A percentile compares a stretch with the other conserved stretches of the same genome.
These are phyloP conservation scores for Oscheius sp. DNA, from an alignment of 1,140 invertebrate genomes.

Conservation along the genomic window DNA sequence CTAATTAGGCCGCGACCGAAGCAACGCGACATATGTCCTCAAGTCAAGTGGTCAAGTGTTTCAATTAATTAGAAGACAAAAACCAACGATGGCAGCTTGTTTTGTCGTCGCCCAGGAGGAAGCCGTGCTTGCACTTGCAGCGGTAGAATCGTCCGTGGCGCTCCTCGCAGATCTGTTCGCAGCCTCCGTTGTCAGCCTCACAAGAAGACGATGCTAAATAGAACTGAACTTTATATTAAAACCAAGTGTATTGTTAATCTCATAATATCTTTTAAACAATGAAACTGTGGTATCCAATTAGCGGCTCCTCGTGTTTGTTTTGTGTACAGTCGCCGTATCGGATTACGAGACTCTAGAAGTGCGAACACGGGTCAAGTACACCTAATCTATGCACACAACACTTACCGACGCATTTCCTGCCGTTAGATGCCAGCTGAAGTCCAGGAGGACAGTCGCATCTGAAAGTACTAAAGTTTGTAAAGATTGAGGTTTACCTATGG, in stretches of 20 bases:
- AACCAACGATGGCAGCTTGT: slow-evolving; percentile 45
- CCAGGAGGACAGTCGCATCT: slow-evolving; percentile 72
- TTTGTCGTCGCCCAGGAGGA: slow-evolving; percentile 44
- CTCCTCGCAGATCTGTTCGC: slow-evolving; percentile 50
- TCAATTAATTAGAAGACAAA: not conserved
- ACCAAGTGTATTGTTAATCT: too few relatives aligned
- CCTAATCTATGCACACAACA: slow-evolving; percentile 29
- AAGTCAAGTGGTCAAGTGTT: not conserved
- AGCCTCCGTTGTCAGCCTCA: slow-evolving; percentile 48
- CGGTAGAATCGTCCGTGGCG: slow-evolving; percentile 44
- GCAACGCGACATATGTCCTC: not conserved
- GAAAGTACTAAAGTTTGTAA: too few relatives aligned
- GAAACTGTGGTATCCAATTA: too few relatives aligned
- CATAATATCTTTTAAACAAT: too few relatives aligned
- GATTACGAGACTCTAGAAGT: slow-evolving; percentile 1
- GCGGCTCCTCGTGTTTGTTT: not conserved
- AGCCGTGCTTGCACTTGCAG: slow-evolving; percentile 44
- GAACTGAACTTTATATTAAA: not conserved
- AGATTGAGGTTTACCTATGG: too few relatives aligned
- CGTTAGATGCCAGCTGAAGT: slow-evolving; percentile 43
- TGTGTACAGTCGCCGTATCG: not conserved
- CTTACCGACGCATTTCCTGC: slow-evolving; percentile 62
- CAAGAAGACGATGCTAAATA: slow-evolving; percentile 45
- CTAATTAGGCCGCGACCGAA: not conserved
- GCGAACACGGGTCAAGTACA: slow-evolving; percentile 11